Conservation (phyloP, 2,888 invertebrate genomes). For the Exocentrus adspersus region DNA sequence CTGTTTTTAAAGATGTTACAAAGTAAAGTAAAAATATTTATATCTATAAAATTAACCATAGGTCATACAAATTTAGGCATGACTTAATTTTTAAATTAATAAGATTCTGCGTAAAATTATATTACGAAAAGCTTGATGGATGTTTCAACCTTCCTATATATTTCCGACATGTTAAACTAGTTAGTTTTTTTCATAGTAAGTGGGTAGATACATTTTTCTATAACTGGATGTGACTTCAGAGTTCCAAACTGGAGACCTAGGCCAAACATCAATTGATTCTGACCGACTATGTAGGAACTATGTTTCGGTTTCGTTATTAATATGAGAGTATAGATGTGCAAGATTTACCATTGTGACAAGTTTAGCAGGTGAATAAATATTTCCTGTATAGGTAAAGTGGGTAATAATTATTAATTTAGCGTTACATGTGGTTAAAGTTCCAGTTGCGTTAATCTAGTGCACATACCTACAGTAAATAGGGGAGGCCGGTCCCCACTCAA, state of each 20-base stretch:
- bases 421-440: too few species aligned
- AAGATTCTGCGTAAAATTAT: constrained; percentile 4
- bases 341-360: too few species aligned
- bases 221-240: constrained; percentile 19
- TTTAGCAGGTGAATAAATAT: too few species aligned
- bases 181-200: neutral
- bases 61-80: constrained; percentile 2
- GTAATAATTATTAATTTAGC: too few species aligned
- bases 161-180: neutral
- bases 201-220: constrained; percentile 13
- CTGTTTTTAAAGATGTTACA: neutral
- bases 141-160: neutral
- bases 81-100: constrained; percentile 7
- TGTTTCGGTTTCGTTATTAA: too few species aligned
- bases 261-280: neutral
- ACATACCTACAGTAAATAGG: neutral
- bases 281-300: too few species aligned
- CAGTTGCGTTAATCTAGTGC: neutral
- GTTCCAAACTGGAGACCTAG: neutral
- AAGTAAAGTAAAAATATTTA: neutral
- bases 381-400: too few species aligned
- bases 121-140: constrained; percentile 2
- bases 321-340: too few species aligned
- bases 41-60: neutral
- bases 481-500: constrained; percentile 1